These are phyloP conservation scores for Octopus bimaculoides DNA, from an alignment of 1,140 invertebrate genomes.

Conservation along the genomic window DNA sequence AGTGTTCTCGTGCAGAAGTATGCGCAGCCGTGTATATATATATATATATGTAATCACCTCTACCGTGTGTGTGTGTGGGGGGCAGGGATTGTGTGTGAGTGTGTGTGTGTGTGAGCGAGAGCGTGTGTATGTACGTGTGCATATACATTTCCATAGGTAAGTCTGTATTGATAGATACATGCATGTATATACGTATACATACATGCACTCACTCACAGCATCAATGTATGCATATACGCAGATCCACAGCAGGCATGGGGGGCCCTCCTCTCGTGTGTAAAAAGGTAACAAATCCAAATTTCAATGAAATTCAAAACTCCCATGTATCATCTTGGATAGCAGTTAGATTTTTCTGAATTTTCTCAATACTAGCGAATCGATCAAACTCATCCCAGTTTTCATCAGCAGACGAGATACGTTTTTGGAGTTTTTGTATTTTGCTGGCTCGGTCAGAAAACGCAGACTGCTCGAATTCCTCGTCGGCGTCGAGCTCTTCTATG, in stretches of 20 bases:
- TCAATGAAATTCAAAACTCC: constrained; percentile 40
- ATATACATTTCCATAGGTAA: constrained; percentile 7
- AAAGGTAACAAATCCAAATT: background rate
- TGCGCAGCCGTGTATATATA: background rate
- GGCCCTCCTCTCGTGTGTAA: background rate
- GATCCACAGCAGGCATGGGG: background rate
- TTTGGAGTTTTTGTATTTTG: constrained; percentile 46
- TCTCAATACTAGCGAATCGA: constrained; percentile 37
- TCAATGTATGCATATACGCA: background rate
- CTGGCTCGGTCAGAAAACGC: constrained; percentile 26
- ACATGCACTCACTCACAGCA: constrained; percentile 18
- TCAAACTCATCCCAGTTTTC: constrained; percentile 45
- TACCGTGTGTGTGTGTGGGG: background rate
- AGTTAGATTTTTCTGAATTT: constrained; percentile 43
- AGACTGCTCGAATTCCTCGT: constrained; percentile 21
- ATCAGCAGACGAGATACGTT: constrained; percentile 33
- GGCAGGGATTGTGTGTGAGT: background rate
- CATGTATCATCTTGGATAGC: constrained; percentile 42
- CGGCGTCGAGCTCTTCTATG: constrained; percentile 23
- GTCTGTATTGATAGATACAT: constrained; percentile 20
- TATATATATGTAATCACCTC: background rate
- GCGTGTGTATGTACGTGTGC: background rate
- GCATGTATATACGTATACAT: constrained; percentile 25
- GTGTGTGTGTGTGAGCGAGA: background rate
- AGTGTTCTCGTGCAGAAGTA: background rate